Evolutionary conservation across 2,888 invertebrate species (phyloP), one percentile per base, ranked within the genome.

Genomic region (Eilema caniola): DNA sequence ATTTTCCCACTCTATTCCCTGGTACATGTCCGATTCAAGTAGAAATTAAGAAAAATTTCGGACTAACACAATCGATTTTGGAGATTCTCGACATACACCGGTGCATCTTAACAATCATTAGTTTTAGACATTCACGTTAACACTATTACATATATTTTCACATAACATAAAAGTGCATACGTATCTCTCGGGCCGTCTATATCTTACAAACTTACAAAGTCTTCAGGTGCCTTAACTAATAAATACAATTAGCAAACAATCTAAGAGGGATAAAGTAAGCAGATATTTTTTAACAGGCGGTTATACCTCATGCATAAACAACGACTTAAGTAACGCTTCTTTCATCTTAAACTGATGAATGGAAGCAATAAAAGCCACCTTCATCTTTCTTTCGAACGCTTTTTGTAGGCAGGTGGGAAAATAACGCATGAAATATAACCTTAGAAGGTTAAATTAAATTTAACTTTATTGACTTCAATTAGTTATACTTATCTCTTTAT

Each of bases 361-460:
- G 83, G 74, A 66, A 72, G 82, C 74, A 85, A 85, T 87, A 85
- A 86, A 83, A 85, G 78, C 76, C 75, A 78, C 80, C 79, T 71
- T 77, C 81, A 75, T 83, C 83, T 82, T 85, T 83, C 78, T 82
- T 86, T 85, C 69, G 72, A 77, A 73, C 71, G 76, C n/a, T 76
- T 73, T 81, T 83, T 83, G 83, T 79, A 81, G 81, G 73, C 87
- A 86, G 87, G 83, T 87, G 84, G 82, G 68, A 75, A 71, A 73
- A 78, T 74, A 79, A 84, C 83, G 81, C 80, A 82, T 60, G 59
- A 64, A 53, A 53, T 53, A 47, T 28, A 33, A 41, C 41, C 41
- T 41, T 60, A 25, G 33, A 41, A 41, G 66, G 25, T 66, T 66
- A 47, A 47, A 47, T 47, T 12, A 59, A n/a, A 66, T 66, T 66